These are phyloP conservation scores for Desmodus rotundus DNA, from an alignment of 2,113 vertebrate species.

Conservation along the genomic window DNA sequence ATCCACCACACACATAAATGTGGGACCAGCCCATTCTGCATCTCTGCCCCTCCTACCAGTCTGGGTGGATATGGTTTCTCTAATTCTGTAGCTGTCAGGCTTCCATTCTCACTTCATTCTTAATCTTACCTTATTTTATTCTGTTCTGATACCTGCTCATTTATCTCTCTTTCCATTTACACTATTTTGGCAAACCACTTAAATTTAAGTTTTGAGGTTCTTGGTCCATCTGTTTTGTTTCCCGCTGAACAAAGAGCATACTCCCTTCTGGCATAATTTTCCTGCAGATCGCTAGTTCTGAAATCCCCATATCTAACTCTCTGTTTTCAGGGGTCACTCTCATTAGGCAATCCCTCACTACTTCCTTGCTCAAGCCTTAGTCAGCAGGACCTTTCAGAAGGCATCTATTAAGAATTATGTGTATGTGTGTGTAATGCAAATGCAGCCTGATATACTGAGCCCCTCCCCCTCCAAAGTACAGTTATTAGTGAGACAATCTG, in stretches of 20 bases:
- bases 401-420: not conserved
- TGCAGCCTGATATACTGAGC: not conserved
- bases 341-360: not conserved
- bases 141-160: not conserved
- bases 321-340: not conserved
- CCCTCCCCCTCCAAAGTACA: not conserved
- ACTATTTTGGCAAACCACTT: not conserved
- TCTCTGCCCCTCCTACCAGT: too few species aligned
- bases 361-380: not conserved
- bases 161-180: not conserved
- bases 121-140: not conserved
- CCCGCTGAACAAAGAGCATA: not conserved
- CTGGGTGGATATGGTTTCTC: too few species aligned
- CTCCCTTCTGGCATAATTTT: not conserved
- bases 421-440: not conserved
- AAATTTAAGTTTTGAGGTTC: not conserved
- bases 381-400: constrained; percentile 3
- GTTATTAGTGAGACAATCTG: not conserved
- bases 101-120: not conserved
- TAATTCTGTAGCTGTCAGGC: too few species aligned
- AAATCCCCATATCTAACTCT: not conserved
- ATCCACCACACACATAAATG: too few species aligned
- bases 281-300: not conserved
- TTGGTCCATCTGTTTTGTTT: not conserved
- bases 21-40: too few species aligned